Conservation (phyloP, 2,888 invertebrate species). For the Acrobasis consociella region DNA sequence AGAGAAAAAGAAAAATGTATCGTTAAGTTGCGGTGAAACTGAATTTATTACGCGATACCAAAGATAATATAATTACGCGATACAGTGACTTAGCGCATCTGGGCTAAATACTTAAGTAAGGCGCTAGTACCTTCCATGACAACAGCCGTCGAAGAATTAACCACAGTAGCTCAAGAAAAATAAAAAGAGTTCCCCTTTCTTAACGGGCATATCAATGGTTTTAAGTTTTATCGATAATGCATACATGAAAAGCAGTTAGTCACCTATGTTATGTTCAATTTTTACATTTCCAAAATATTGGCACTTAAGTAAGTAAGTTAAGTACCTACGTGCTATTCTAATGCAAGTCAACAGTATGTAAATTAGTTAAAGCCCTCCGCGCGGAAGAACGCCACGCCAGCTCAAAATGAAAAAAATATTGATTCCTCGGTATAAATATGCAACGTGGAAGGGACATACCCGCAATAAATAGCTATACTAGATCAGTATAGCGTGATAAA, state of each 20-base stretch:
- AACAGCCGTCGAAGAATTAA: constrained; percentile 62
- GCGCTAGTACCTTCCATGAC: constrained; percentile 61
- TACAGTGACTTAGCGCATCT: neutral
- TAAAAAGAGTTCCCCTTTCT: constrained; percentile 59
- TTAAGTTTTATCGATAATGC: constrained; percentile 75
- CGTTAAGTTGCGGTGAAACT: neutral
- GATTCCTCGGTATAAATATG: neutral
- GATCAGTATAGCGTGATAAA: too few relatives aligned
- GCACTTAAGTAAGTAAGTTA: constrained; percentile 3
- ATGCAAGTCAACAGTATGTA: constrained; percentile 1
- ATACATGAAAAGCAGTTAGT: constrained; percentile 49
- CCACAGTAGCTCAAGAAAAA: constrained; percentile 52
- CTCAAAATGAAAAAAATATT: neutral
- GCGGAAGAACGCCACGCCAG: neutral
- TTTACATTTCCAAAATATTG: neutral
- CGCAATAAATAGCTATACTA: too few relatives aligned
- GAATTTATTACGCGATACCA: constrained; percentile 5
- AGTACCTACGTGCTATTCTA: neutral
- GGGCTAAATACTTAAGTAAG: constrained; percentile 2
- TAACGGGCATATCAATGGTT: constrained; percentile 56
- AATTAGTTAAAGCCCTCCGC: constrained; percentile 5
- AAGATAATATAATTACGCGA: too few relatives aligned
- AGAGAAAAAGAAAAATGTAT: constrained; percentile 38
- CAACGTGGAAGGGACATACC: too few relatives aligned
- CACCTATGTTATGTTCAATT: constrained; percentile 41